A percentile compares a stretch with the other conserved stretches of the same genome.
Evolutionary conservation across 2,797 vertebrate species (phyloP).

Genomic region (Malurus leucopterus): DNA sequence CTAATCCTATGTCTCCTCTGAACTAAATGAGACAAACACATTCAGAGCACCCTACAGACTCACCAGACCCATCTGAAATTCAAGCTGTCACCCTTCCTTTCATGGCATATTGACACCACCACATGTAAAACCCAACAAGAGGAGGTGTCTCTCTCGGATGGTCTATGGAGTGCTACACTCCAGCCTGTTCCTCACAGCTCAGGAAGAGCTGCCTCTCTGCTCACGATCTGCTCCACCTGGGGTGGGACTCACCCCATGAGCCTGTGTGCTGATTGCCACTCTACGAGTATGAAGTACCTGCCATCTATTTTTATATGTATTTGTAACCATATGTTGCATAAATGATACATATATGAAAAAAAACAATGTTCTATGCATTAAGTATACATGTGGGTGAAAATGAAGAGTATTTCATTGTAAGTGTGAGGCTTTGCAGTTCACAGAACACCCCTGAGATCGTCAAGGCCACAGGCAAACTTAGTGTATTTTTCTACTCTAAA

Average conservation of each 20-base stretch:
- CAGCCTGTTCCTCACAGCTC: not conserved
- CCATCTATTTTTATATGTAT: not conserved
- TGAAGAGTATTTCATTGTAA: not conserved
- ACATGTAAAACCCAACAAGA: not conserved
- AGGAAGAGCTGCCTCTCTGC: not conserved
- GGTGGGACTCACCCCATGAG: not conserved
- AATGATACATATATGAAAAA: not conserved
- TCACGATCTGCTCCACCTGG: not conserved
- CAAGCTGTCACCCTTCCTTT: not conserved
- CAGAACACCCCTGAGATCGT: not conserved
- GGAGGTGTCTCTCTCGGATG: rapidly evolving
- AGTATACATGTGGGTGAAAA: not conserved
- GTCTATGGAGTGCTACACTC: not conserved
- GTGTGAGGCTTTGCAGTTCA: too few relatives aligned
- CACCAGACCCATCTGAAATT: not conserved
- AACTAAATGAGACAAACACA: not conserved
- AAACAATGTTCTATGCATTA: not conserved
- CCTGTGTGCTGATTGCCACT: too few relatives aligned
- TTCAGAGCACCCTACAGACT: not conserved
- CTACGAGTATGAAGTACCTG: not conserved
- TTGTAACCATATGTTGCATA: not conserved
- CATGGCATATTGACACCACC: not conserved
- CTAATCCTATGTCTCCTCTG: not conserved
- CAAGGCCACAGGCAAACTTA: not conserved
- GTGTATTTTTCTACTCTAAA: not conserved